Percentiles rank a stretch among this genome's conserved stretches.
Evolutionary conservation across 2,888 invertebrate species (phyloP).

Genomic region (Ichneumoninae sp.): DNA sequence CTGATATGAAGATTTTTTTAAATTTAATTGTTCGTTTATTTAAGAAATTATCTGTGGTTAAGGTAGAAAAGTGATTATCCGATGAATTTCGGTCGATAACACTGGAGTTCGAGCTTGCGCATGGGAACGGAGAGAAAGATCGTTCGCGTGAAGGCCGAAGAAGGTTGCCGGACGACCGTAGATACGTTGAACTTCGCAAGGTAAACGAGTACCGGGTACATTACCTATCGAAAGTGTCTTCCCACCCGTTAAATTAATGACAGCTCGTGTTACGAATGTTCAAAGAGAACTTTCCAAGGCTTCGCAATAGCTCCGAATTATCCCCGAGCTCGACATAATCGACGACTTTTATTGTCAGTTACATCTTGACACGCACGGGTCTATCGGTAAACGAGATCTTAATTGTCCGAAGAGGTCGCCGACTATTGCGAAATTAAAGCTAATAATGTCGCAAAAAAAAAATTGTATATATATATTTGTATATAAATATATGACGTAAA

Average conservation of each 20-base stretch:
- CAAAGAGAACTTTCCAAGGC: background rate
- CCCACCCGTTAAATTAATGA: conserved; percentile 22
- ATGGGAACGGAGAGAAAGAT: conserved; percentile 16
- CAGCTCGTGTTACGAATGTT: background rate
- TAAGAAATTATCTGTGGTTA: background rate
- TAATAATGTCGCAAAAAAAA: background rate
- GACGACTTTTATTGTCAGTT: background rate
- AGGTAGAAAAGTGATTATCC: background rate
- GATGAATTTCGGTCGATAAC: conserved; percentile 20
- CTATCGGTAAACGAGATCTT: background rate
- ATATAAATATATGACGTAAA: background rate
- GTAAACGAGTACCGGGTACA: conserved; percentile 60
- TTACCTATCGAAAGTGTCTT: conserved; percentile 33
- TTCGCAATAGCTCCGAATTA: background rate
- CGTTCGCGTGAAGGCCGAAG: conserved; percentile 36
- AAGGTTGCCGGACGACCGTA: conserved; percentile 71
- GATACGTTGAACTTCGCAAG: conserved; percentile 68
- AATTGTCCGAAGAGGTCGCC: background rate
- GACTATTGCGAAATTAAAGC: background rate
- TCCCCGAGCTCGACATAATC: background rate
- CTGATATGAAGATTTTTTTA: background rate
- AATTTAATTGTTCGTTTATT: background rate
- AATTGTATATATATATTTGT: background rate
- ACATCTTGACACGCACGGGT: background rate
- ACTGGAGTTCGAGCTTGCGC: conserved; percentile 15